phyloP scores from a whole-genome alignment of 2,888 invertebrate species.

The Tetanocera ferruginea region DNA sequence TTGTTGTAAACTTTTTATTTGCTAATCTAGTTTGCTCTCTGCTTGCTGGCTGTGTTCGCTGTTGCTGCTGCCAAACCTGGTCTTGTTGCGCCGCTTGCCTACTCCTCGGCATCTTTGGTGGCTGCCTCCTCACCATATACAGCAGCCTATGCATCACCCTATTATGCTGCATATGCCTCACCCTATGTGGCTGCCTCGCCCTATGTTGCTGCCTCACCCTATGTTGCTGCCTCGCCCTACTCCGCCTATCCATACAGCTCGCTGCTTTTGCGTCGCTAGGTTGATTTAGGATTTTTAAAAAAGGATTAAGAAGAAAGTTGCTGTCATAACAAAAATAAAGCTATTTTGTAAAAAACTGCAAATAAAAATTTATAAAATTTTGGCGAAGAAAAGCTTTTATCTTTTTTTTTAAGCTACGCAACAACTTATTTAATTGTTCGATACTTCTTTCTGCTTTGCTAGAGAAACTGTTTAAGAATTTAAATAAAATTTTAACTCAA shows the following conservation, averaged over 20 bases:
- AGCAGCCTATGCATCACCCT: constrained; percentile 41
- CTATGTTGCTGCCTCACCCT: constrained; percentile 44
- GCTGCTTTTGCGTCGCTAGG: constrained; percentile 44
- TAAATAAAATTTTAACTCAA: too few relatives aligned
- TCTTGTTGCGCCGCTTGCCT: constrained; percentile 50
- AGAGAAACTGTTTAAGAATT: too few relatives aligned
- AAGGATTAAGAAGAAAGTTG: not conserved
- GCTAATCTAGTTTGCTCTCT: constrained; percentile 45
- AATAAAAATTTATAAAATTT: not conserved
- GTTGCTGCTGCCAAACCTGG: constrained; percentile 52
- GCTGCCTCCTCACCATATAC: constrained; percentile 45
- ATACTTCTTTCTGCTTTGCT: too few relatives aligned
- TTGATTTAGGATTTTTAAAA: not conserved
- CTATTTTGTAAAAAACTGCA: not conserved
- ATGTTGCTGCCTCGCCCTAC: constrained; percentile 44
- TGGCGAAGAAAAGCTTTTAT: not conserved
- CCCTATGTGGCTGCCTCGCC: constrained; percentile 50
- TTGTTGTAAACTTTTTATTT: not conserved
- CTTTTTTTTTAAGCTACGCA: not conserved
- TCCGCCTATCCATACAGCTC: constrained; percentile 42
- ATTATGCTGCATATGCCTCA: constrained; percentile 42
- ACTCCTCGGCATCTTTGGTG: constrained; percentile 47
- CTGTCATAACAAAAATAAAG: not conserved
- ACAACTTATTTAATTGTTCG: too few relatives aligned
- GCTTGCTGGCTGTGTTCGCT: constrained; percentile 51